Evolutionary conservation across 2,888 invertebrate species (phyloP), one percentile per base, ranked within the genome.

Genomic region (Boloria selene): DNA sequence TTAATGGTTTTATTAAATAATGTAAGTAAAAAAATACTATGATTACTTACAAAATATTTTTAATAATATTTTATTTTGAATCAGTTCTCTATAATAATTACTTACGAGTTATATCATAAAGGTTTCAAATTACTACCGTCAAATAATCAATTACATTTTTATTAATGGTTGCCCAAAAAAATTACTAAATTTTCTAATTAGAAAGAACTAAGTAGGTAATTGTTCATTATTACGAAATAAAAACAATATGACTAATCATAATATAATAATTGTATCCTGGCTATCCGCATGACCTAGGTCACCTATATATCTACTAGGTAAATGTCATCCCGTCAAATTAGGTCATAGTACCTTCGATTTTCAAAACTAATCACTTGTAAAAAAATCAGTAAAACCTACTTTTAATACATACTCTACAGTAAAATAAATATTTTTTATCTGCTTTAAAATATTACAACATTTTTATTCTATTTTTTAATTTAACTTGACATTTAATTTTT

Each of bases 241-340:
- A 0, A 22, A 22, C 10, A 56, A 45, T n/a, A 45, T 56, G 45
- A n/a, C 22, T n/a, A n/a, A n/a, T 22, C 22, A 22, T 22, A 22
- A 22, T 51, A 18, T 45, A 52, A 45, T 55, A 38, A 53, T 44
- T 13, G 17, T 53, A 65, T n/a, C 65, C 62, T 59, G 63, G 53
- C 63, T 70, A 70, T 70, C 72, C 71, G 68, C 73, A 73, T 78
- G 84, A 87, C 84, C 86, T 85, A 86, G 87, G 84, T 87, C 87
- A 80, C 67, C 60, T 73, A 73, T 72, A 67, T 67, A 73, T 73
- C 72, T 75, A 73, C 75, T 79, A 76, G 76, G 77, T 75, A 81
- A 81, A 82, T 81, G 83, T 78, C 85, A 82, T 77, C 78, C 75
- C 74, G 67, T 60, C 69, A 73, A 86, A 82, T 77, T 85, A 81